phyloP scores from a whole-genome alignment of 2,888 invertebrate genomes.

The Acanthococcus lagerstroemiae region DNA sequence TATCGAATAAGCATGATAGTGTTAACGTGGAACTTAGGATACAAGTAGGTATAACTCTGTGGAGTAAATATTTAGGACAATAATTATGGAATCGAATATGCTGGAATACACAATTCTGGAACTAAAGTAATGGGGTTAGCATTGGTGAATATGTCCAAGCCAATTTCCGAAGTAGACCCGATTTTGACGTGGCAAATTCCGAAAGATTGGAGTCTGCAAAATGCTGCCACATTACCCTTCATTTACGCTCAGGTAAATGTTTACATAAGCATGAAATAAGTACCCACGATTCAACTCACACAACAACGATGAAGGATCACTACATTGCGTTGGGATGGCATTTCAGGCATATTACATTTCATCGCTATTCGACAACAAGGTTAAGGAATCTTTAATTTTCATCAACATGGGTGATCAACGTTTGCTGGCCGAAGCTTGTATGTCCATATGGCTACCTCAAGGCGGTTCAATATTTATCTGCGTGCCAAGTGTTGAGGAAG shows the following conservation, averaged over 20 bases:
- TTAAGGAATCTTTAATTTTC: too few species aligned
- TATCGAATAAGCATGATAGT: too few species aligned
- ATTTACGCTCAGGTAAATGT: constrained; percentile 12
- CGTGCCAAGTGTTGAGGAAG: constrained; percentile 23
- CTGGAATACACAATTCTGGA: neutral
- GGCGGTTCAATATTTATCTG: constrained; percentile 20
- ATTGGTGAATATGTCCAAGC: neutral
- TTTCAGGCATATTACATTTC: too few species aligned
- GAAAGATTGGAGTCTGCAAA: constrained; percentile 11
- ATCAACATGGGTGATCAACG: constrained; percentile 1
- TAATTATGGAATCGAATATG: neutral
- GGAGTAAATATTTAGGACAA: too few species aligned
- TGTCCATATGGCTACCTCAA: constrained; percentile 15
- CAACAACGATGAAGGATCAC: too few species aligned
- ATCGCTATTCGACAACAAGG: too few species aligned
- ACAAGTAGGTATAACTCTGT: too few species aligned
- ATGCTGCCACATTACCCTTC: constrained; percentile 6
- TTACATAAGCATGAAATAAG: too few species aligned
- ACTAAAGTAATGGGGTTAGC: neutral
- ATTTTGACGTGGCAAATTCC: constrained; percentile 15
- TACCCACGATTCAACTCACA: too few species aligned
- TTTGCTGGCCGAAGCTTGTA: constrained; percentile 21
- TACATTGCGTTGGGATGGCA: too few species aligned
- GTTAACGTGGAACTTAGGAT: too few species aligned
- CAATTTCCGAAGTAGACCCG: neutral